phyloP scores from a whole-genome alignment of 2,797 vertebrate species.

The Acestrorhynchus altus region DNA sequence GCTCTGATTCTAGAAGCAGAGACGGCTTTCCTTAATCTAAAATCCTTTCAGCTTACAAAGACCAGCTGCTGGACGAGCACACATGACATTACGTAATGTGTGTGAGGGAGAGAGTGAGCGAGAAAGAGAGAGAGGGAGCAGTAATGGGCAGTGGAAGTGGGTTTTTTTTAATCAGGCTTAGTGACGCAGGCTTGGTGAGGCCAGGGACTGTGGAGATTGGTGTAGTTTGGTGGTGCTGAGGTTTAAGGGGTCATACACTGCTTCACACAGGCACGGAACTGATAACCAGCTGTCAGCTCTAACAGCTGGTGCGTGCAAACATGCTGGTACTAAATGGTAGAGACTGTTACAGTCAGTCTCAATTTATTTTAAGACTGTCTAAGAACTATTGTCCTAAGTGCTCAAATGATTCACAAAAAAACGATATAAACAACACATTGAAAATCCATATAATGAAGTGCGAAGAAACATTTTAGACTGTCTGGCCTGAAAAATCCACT shows the following conservation, averaged over 20 bases:
- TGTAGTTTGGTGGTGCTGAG: background rate
- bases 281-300: background rate
- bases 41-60: background rate
- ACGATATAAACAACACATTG: no score
- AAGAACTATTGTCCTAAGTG: background rate
- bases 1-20: background rate
- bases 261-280: background rate
- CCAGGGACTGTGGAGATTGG: background rate
- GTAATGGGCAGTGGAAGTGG: background rate
- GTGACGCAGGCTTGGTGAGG: background rate
- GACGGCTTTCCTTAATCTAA: slow-evolving; percentile 7
- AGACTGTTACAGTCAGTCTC: background rate
- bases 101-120: background rate
- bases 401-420: no score
- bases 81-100: slow-evolving; percentile 2
- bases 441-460: no score
- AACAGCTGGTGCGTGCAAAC: background rate
- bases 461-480: no score
- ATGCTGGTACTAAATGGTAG: background rate
- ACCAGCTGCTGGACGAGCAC: slow-evolving; percentile 4
- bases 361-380: background rate
- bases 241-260: background rate
- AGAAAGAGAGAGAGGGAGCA: background rate
- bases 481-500: no score
- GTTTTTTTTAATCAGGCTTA: background rate